Conservation (phyloP, 2,113 vertebrate genomes). For the Gila orcuttii region DNA sequence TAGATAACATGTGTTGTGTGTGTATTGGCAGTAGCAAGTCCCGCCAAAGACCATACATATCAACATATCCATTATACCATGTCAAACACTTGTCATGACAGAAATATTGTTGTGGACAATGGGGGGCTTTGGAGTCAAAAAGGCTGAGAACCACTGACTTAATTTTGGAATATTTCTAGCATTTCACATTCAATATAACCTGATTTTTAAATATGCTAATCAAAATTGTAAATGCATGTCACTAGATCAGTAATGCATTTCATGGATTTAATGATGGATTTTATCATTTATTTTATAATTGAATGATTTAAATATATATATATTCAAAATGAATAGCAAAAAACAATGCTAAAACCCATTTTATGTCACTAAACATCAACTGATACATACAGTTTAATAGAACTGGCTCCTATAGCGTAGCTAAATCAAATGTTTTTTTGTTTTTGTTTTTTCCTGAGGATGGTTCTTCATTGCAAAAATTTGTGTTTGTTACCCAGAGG, state of each 20-base stretch:
- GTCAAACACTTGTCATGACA: no score
- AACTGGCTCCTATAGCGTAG: neutral
- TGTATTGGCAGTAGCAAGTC: no score
- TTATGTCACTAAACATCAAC: neutral
- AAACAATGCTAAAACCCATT: neutral
- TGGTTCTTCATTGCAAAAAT: neutral
- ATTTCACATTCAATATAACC: no score
- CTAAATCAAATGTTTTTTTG: neutral
- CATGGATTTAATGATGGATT: neutral
- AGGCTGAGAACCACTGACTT: no score
- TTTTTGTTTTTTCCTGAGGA: neutral
- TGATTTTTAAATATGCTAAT: no score
- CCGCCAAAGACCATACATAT: no score
- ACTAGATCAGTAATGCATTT: neutral
- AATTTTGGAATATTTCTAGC: no score
- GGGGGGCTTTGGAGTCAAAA: neutral
- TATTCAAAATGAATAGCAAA: neutral
- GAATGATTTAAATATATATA: no score
- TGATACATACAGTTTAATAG: neutral
- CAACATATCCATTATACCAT: no score
- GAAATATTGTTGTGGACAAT: no score
- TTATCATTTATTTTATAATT: neutral
- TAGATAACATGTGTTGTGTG: no score
- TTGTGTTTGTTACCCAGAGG: neutral
- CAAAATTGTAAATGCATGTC: neutral